These are phyloP conservation scores for Corbicula japonica DNA, from an alignment of 2,888 invertebrate species.

Conservation along the genomic window DNA sequence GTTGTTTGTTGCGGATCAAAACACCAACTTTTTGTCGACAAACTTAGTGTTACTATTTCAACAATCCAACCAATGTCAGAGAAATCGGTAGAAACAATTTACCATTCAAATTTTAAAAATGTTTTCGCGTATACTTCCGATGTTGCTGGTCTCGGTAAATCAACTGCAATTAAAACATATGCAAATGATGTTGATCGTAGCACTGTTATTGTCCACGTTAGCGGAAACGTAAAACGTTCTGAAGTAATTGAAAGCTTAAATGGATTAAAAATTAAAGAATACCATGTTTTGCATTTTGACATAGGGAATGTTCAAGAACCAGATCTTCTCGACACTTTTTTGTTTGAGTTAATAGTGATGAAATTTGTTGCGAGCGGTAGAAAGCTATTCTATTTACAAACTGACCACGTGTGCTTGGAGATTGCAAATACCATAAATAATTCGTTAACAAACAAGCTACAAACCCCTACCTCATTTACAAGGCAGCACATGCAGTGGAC, in stretches of 20 bases:
- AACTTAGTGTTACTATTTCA: constrained; percentile 18
- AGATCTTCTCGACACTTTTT: constrained; percentile 63
- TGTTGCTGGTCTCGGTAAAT: constrained; percentile 72
- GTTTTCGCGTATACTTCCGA: constrained; percentile 66
- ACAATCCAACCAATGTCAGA: constrained; percentile 48
- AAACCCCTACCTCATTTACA: constrained; percentile 63
- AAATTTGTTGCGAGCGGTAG: constrained; percentile 56
- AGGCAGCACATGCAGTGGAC: constrained; percentile 64
- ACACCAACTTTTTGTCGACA: constrained; percentile 67
- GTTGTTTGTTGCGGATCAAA: constrained; percentile 67
- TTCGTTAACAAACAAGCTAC: constrained; percentile 59
- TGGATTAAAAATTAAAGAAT: constrained; percentile 30
- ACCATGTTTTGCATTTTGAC: constrained; percentile 69
- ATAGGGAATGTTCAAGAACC: constrained; percentile 62
- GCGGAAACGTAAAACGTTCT: constrained; percentile 61
- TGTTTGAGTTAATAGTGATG: constrained; percentile 71
- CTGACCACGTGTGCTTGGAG: constrained; percentile 64
- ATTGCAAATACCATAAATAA: constrained; percentile 71
- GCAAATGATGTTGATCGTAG: constrained; percentile 28
- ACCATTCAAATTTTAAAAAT: constrained; percentile 26
- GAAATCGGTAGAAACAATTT: constrained; percentile 10
- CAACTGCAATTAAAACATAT: constrained; percentile 50
- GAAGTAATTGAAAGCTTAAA: constrained; percentile 53
- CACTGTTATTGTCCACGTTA: constrained; percentile 65
- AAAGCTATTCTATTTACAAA: constrained; percentile 50